Base-by-base conservation (phyloP, 1,140 invertebrate genomes). In the Lutraria rhynchaena region DNA sequence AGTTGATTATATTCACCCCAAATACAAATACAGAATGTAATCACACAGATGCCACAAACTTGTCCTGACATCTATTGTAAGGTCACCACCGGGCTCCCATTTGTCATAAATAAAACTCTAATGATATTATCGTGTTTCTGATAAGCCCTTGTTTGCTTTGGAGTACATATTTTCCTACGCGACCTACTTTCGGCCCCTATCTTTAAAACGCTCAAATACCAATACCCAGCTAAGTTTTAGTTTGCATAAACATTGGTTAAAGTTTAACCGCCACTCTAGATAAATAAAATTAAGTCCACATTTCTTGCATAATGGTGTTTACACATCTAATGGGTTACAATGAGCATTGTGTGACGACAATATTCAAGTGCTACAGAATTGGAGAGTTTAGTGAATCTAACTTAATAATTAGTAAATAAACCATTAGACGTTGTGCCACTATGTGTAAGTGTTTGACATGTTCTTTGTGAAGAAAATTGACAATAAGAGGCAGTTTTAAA, bases 251-350 rank as follows among this genome's bases (percentile, higher is more conserved):
- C 69, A 5, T 55, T 57, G 53, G 41, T 41, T 57, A 55, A 71
- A 55, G 51, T 55, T 55, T 71, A 55, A 55, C 69, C 49, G 24
- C 4, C 69, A 31, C 65, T 53, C 24, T n/a, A 71, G 69, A 71
- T 71, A 71, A 71, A 71, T 71, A 55, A 57, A 71, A 55, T 71
- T 57, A 71, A 55, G 44, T 57, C 49, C 49, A 57, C 69, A 71
- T 71, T 71, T 71, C 69, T 71, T 71, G 69, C 69, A 71, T 71
- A 71, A 71, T 57, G 53, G 5, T 71, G 69, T 71, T 71, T 71
- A 57, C 69, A 22, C 41, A 51, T 71, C 33, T 71, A 71, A 71
- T 71, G 69, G 69, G 69, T 55, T 37, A 71, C 69, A 71, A 71
- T 71, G 69, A 71, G 69, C 17, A 22, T 55, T 57, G 69, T 53